These are phyloP conservation scores for Setophaga petechia DNA, from an alignment of 2,113 vertebrate species.

Conservation along the genomic window DNA sequence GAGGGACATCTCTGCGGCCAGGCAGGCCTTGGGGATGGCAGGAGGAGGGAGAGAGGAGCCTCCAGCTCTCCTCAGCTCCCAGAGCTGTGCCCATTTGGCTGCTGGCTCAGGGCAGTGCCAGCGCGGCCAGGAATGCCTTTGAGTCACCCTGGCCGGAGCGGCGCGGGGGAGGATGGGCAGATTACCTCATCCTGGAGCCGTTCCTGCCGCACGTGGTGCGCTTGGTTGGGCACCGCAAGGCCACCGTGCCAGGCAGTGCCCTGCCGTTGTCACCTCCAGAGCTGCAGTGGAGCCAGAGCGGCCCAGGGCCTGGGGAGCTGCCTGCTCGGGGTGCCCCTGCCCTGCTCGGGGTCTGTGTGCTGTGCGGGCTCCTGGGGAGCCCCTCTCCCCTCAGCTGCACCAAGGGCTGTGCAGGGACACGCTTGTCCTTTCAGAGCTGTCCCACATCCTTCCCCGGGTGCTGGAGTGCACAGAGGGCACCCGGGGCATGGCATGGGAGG, in stretches of 20 bases:
- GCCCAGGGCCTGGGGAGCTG: not conserved
- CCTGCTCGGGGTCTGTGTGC: accelerated
- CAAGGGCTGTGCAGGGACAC: accelerated
- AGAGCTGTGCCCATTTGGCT: not conserved
- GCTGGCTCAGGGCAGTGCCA: slow-evolving; percentile 30
- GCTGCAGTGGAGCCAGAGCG: not conserved
- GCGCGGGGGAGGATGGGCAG: not conserved
- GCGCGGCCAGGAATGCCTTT: slow-evolving; percentile 29
- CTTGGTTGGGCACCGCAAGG: not conserved
- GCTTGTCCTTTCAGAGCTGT: not conserved
- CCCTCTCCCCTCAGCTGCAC: not conserved
- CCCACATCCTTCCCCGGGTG: accelerated
- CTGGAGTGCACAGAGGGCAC: accelerated
- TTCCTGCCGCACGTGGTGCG: not conserved
- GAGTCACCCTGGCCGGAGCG: slow-evolving; percentile 40
- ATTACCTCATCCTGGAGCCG: slow-evolving; percentile 56
- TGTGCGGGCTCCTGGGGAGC: not conserved
- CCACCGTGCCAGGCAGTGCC: not conserved
- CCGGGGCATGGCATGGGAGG: not conserved
- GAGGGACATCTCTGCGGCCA: not conserved
- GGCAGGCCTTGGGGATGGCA: not conserved
- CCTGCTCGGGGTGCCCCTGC: not conserved
- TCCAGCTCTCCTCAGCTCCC: not conserved
- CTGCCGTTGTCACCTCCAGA: not conserved
- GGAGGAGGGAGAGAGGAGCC: not conserved